A percentile compares a stretch with the other conserved stretches of the same genome.
Conservation (phyloP, 2,888 invertebrate genomes). For the Bellardia pandia region DNA sequence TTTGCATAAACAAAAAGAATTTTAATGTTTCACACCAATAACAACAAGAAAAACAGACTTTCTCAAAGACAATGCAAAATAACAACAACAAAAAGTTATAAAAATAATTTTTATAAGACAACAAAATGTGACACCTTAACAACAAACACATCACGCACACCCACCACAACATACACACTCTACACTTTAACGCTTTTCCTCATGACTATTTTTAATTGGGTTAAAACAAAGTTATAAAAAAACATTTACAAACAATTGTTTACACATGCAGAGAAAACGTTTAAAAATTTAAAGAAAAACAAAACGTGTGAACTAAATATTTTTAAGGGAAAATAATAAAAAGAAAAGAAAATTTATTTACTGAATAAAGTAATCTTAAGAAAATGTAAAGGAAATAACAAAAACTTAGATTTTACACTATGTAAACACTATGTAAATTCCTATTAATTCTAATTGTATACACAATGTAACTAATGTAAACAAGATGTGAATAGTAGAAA, state of each 20-base stretch:
- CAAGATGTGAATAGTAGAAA: not conserved
- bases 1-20: conserved; percentile 11
- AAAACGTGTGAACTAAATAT: conserved; percentile 43
- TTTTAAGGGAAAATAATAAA: not conserved
- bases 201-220: conserved; percentile 44
- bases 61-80: conserved; percentile 34
- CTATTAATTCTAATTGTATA: not conserved
- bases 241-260: conserved; percentile 19
- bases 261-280: conserved; percentile 36
- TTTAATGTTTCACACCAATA: conserved; percentile 12
- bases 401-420: not conserved
- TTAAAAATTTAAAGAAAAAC: conserved; percentile 39
- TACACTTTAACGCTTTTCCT: conserved; percentile 15
- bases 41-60: conserved; percentile 31
- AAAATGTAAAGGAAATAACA: not conserved
- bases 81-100: no score
- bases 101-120: not conserved
- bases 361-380: not conserved
- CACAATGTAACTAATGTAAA: not conserved
- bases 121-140: conserved; percentile 34
- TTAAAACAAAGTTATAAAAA: conserved; percentile 10
- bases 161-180: conserved; percentile 37
- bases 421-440: not conserved
- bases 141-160: not conserved
- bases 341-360: not conserved